Evolutionary conservation across 35 echinoderm and acorn worm species (phyloP).

Genomic region (Hemicentrotus pulcherrimus): DNA sequence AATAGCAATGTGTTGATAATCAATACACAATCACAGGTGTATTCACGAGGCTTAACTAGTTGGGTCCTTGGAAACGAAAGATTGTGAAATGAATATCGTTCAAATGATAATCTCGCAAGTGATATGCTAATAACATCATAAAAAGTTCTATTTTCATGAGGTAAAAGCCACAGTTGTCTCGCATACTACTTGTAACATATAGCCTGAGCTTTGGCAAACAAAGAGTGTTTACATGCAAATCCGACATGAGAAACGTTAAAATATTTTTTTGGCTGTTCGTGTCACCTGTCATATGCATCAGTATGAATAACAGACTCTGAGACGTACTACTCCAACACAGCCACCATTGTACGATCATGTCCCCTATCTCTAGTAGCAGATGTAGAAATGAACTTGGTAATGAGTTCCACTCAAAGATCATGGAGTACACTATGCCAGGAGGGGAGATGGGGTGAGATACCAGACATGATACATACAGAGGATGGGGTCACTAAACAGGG

Average conservation of each 20-base stretch:
- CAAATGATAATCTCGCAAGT: too few relatives aligned
- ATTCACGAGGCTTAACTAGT: background rate
- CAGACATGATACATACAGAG: too few relatives aligned
- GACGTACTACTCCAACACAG: background rate
- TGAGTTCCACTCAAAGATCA: background rate
- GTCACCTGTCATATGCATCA: background rate
- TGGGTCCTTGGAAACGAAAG: too few relatives aligned
- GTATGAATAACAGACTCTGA: background rate
- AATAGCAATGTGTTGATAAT: background rate
- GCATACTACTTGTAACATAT: too few relatives aligned
- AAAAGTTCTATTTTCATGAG: too few relatives aligned
- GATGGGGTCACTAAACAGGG: too few relatives aligned
- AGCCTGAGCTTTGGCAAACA: too few relatives aligned
- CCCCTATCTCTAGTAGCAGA: background rate
- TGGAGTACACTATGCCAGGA: too few relatives aligned
- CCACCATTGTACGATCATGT: background rate
- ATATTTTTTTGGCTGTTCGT: background rate
- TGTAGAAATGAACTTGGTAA: slow-evolving; percentile 10
- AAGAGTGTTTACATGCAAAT: background rate
- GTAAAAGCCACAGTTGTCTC: too few relatives aligned
- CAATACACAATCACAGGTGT: background rate
- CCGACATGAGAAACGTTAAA: background rate
- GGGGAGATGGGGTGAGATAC: too few relatives aligned
- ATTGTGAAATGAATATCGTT: too few relatives aligned
- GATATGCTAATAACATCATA: too few relatives aligned